Base-by-base conservation (phyloP, 2,113 vertebrate species). In the Psophia crepitans region DNA sequence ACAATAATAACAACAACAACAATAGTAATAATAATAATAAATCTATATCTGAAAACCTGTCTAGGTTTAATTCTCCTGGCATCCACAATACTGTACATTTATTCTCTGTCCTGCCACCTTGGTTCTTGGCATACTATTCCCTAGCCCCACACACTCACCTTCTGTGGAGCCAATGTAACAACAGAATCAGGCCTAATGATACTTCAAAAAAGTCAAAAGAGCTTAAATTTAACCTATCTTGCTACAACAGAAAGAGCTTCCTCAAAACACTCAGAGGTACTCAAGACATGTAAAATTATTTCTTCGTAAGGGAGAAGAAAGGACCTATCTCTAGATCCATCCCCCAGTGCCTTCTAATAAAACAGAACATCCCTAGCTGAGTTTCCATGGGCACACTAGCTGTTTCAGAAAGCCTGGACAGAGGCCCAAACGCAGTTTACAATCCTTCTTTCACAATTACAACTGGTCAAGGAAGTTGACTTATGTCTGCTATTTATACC, bases 401-500 rank as follows among this genome's bases (percentile, higher is more conserved):
- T 33, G 26, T 35, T 84, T 71, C 2, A 0, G 57, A 66, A 92
- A 78, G 39, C 44, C 57, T 65, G 80, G 65, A 89, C 84, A 83
- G 37, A 79, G 1, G 7, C 32, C 60, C 46, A 88, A 90, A 54
- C 1, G 5, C 44, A 57, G n/a, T 76, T 91, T 84, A 80, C 73
- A 73, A 46, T 85, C 49, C 44, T 75, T 90, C 73, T 91, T 88
- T 87, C 46, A 69, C 79, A 87, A 82, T 93, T 92, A 93, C 48
- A 57, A 1, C 44, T 92, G 92, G 92, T 83, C 92, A 84, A 91
- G 61, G 46, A 79, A 26, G 44, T 73, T 97, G 94, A 96, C 80
- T 95, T 84, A 91, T 81, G 70, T 80, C 77, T 88, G 66, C 90
- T 96, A 96, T 94, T 97, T 96, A 89, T 95, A 95, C 79, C 76